These are phyloP conservation scores for Ips typographus DNA, from an alignment of 1,140 invertebrate species.

Conservation along the genomic window DNA sequence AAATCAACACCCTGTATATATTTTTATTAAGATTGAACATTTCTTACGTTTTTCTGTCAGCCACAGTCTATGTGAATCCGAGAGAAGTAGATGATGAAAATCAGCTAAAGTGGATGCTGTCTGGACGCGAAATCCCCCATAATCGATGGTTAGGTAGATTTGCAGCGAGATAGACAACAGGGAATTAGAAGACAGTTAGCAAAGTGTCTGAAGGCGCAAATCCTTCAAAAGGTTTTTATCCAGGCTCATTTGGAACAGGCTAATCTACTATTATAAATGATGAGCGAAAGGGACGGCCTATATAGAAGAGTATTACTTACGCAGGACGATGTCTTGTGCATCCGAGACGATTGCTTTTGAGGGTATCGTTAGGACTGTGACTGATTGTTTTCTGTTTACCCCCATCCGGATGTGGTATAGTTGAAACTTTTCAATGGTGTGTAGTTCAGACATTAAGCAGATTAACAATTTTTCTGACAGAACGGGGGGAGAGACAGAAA, in stretches of 20 bases:
- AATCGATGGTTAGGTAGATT: conserved; percentile 47
- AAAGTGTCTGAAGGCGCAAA: conserved; percentile 40
- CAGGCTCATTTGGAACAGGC: conserved; percentile 39
- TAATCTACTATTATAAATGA: conserved; percentile 46
- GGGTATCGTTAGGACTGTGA: conserved; percentile 3
- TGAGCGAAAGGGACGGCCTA: conserved; percentile 37
- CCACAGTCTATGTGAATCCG: too few species aligned
- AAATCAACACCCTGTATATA: too few species aligned
- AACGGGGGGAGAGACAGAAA: too few species aligned
- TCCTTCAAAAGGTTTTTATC: conserved; percentile 38
- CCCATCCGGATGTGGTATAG: neutral
- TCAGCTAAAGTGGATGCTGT: conserved; percentile 36
- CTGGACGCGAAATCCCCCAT: conserved; percentile 38
- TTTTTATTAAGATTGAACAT: too few species aligned
- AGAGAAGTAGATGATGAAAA: conserved; percentile 24
- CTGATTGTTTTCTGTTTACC: conserved; percentile 27
- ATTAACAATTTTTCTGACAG: too few species aligned
- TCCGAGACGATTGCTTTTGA: conserved; percentile 27
- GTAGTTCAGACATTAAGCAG: neutral
- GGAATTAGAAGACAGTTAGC: conserved; percentile 46
- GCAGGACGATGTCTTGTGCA: neutral
- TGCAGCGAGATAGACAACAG: conserved; percentile 42
- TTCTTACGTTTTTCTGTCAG: too few species aligned
- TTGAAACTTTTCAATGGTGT: too few species aligned
- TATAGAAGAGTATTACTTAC: conserved; percentile 1